phyloP scores from a whole-genome alignment of 1,140 invertebrate species.

The Protaetia brevitarsis region DNA sequence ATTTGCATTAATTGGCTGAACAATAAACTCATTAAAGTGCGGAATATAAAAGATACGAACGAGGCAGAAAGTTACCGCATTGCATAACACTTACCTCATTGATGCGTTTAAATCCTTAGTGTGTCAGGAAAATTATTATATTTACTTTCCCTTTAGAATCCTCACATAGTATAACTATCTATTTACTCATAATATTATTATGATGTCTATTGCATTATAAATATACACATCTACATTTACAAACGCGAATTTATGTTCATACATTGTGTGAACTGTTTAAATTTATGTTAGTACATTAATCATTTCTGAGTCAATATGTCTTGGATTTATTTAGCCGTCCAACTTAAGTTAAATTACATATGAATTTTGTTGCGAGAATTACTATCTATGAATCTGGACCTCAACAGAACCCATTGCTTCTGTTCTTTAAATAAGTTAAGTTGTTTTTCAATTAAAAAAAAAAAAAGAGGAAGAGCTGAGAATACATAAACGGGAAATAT shows the following conservation, averaged over 20 bases:
- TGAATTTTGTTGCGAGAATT: too few relatives aligned
- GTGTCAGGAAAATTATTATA: constrained; percentile 12
- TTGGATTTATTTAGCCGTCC: too few relatives aligned
- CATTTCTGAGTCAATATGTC: neutral
- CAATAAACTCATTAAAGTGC: constrained; percentile 11
- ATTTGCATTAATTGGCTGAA: constrained; percentile 6
- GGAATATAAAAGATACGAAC: neutral
- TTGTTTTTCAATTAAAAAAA: too few relatives aligned
- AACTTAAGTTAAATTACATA: too few relatives aligned
- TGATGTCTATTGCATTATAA: neutral
- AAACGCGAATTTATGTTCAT: neutral
- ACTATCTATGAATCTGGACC: too few relatives aligned
- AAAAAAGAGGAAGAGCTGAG: too few relatives aligned
- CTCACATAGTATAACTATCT: neutral
- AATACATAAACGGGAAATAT: too few relatives aligned
- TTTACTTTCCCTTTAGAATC: constrained; percentile 13
- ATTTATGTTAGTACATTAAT: neutral
- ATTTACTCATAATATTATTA: constrained; percentile 5
- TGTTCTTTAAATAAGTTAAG: too few relatives aligned
- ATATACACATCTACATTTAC: neutral
- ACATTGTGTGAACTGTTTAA: neutral
- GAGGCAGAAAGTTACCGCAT: constrained; percentile 6
- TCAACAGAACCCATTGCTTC: too few relatives aligned
- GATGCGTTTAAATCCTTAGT: constrained; percentile 22
- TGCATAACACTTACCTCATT: constrained; percentile 25